Percentiles rank a stretch among this genome's conserved stretches.
phyloP scores from a whole-genome alignment of 2,113 vertebrate genomes.

The Leptocoma aspasia region DNA sequence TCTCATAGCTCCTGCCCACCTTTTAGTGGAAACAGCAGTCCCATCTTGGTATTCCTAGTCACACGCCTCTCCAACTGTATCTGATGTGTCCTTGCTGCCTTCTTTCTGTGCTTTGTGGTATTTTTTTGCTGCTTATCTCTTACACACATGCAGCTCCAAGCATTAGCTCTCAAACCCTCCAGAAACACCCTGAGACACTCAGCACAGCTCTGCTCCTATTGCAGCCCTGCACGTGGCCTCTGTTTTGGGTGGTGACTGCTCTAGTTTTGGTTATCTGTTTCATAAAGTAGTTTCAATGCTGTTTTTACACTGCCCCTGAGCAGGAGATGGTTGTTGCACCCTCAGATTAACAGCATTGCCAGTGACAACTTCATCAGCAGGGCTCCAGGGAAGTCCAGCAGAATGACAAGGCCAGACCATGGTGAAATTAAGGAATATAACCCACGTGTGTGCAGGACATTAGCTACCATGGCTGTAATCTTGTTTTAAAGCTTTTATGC shows the following conservation, averaged over 20 bases:
- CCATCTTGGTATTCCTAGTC: background rate
- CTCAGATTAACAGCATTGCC: background rate
- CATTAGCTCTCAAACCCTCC: background rate
- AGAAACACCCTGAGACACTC: background rate
- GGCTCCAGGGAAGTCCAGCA: background rate
- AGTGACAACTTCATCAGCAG: background rate
- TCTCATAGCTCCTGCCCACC: background rate
- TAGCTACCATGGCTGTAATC: background rate
- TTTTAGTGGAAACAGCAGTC: background rate
- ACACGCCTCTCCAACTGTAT: background rate
- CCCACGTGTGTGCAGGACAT: background rate
- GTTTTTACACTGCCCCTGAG: background rate
- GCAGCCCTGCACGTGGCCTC: fast-evolving
- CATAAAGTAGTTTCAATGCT: background rate
- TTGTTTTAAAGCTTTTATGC: background rate
- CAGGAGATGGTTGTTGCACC: background rate
- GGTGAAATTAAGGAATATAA: background rate
- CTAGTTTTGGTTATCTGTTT: background rate
- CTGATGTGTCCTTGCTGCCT: background rate
- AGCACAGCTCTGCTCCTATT: background rate
- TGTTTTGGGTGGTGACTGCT: background rate
- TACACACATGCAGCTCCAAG: background rate
- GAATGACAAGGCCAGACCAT: background rate
- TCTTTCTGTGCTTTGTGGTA: background rate
- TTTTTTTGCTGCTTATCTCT: slow-evolving; percentile 20